Base-by-base conservation (phyloP, 2,888 invertebrate species). In the Drosophila seclusa region DNA sequence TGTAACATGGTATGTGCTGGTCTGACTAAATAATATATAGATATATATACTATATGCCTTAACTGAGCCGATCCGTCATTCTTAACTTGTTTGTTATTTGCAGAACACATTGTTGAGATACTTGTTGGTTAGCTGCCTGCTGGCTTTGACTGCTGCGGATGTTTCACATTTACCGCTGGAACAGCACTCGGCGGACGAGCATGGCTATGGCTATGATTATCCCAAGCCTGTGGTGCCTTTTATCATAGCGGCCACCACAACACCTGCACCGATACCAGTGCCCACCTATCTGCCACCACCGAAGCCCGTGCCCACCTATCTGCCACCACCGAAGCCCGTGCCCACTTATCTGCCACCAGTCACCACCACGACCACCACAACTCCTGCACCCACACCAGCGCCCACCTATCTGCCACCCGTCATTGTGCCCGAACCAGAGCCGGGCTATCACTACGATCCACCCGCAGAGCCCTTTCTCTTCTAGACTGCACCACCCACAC, bases 161-260 rank as follows among this genome's bases (percentile, higher is more conserved):
- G 91, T 91, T 13, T 91, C 91, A 8, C 92, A 91, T 40, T 62
- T 91, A 61, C 81, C 86, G 52, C 62, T 80, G 32, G 77, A 66
- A 49, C 52, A 32, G n/a, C 62, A 66, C 24, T 21, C 32, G 49
- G 11, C 4, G 21, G 48, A 18, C 21, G 76, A 78, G 4, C 87
- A 87, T 32, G 85, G 85, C 18, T 75, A 91, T 62, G 92, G 91
- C 34, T 91, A 92, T 50, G 82, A 82, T 16, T 92, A 91, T 63
- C 85, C 81, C 42, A 73, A 81, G 60, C 92, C 92, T 0, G 73
- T 50, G 11, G 62, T 78, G 36, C 82, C 86, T 0, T 87, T 91
- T 67, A 81, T 87, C 38, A 76, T 91, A 54, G 54, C 77, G 13
- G 38, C 48, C 32, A 80, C 76, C 27, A 76, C 74, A 73, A 75